Percentiles rank a stretch among this genome's conserved stretches.
Conservation (phyloP, 2,797 vertebrate genomes). For the Periparus ater region DNA sequence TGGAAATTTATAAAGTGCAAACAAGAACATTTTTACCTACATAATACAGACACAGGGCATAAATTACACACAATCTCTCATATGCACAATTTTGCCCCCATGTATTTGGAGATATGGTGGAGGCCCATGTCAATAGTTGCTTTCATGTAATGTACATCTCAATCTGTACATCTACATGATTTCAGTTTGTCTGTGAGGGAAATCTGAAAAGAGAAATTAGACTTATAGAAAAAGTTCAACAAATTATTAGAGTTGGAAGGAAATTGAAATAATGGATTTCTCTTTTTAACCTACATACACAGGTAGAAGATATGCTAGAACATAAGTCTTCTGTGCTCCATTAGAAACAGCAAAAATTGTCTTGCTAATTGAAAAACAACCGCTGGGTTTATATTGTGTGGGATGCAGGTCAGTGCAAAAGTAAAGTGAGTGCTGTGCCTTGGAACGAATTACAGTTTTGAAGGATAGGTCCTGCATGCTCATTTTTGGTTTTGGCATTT, state of each 20-base stretch:
- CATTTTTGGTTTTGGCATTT: constrained; percentile 61
- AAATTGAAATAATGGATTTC: not conserved
- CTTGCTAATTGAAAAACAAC: not conserved
- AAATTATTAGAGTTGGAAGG: not conserved
- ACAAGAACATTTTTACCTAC: not conserved
- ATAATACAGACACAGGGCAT: not conserved
- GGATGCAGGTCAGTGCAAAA: constrained; percentile 14
- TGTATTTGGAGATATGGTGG: not conserved
- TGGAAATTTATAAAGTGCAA: not conserved
- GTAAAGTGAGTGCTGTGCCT: constrained; percentile 6
- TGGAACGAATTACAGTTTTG: constrained; percentile 17
- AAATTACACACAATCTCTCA: not conserved
- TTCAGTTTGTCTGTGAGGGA: not conserved
- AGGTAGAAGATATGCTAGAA: not conserved
- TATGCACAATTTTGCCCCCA: not conserved
- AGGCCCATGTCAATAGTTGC: not conserved
- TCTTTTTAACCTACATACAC: not conserved
- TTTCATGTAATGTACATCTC: not conserved
- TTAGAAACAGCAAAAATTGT: not conserved
- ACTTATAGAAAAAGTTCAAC: not conserved
- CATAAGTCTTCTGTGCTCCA: not conserved
- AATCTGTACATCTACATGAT: not conserved
- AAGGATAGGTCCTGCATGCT: constrained; percentile 20
- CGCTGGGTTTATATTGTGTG: not conserved
- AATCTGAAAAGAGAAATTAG: not conserved